Conservation (phyloP, 2,113 vertebrate genomes). For the Mobula hypostoma region DNA sequence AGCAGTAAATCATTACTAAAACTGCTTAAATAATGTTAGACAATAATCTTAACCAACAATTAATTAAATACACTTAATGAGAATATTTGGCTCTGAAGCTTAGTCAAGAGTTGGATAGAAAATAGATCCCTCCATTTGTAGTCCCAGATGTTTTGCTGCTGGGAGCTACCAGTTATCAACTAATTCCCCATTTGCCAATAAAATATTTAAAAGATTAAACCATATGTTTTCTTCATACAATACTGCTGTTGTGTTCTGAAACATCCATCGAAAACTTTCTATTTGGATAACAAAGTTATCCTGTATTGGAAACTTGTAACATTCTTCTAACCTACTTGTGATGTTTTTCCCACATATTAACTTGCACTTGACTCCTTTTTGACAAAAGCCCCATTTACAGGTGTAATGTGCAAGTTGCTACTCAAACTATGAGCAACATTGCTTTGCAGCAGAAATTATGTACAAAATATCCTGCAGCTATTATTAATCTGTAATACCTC, state of each 20-base stretch:
- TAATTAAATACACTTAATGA: background rate
- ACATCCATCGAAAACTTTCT: background rate
- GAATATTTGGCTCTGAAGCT: background rate
- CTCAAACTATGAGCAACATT: background rate
- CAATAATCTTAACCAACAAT: background rate
- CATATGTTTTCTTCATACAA: slow-evolving; percentile 27
- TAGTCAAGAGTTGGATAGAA: background rate
- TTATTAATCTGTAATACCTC: background rate
- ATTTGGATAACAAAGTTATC: background rate
- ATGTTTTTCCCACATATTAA: background rate
- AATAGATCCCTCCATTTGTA: background rate
- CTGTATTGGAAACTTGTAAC: background rate
- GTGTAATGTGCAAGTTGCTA: background rate
- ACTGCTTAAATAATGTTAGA: background rate
- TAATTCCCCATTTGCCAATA: slow-evolving; percentile 5
- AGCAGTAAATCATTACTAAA: background rate
- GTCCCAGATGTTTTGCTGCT: background rate
- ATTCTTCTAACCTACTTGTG: background rate
- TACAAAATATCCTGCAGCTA: background rate
- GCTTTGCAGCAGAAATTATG: background rate
- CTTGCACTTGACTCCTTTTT: background rate
- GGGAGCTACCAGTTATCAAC: slow-evolving; percentile 7
- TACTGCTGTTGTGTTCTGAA: background rate
- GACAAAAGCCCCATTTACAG: background rate
- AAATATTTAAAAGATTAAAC: background rate